A percentile compares a stretch with the other conserved stretches of the same genome.
Evolutionary conservation across 2,113 vertebrate species (phyloP).

Genomic region (Gambusia holbrooki): DNA sequence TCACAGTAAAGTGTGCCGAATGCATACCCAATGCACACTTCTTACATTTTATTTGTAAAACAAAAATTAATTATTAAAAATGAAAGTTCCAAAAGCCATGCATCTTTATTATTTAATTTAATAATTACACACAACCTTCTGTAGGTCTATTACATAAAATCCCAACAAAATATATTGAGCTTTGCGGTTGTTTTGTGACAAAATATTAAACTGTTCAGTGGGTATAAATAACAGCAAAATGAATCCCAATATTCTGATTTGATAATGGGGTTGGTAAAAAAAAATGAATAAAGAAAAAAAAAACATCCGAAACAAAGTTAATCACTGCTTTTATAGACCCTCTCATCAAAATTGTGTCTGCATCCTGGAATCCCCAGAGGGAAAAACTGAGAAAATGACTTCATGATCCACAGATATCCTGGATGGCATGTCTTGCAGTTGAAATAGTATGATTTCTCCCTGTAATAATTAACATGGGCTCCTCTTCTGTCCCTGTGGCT

Average conservation of each 20-base stretch:
- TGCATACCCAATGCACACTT: neutral
- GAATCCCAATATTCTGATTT: conserved; percentile 26
- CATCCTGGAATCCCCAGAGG: conserved; percentile 53
- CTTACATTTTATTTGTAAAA: neutral
- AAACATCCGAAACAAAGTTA: conserved; percentile 59
- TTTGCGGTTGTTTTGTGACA: neutral
- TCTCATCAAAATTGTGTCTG: conserved; percentile 70
- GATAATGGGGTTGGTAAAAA: conserved; percentile 32
- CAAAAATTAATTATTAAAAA: no score
- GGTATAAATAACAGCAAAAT: neutral
- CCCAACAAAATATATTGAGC: neutral
- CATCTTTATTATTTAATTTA: neutral
- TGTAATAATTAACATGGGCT: conserved; percentile 79
- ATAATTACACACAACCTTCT: neutral
- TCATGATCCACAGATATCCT: conserved; percentile 71
- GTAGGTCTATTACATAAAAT: neutral
- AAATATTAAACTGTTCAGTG: neutral
- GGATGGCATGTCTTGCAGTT: conserved; percentile 60
- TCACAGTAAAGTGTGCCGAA: neutral
- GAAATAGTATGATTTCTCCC: conserved; percentile 65
- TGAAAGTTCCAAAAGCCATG: no score
- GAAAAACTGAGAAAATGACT: conserved; percentile 66
- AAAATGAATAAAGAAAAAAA: conserved; percentile 20
- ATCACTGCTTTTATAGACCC: conserved; percentile 72
- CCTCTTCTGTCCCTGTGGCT: conserved; percentile 76